Conservation (phyloP, 2,888 invertebrate species). For the Caenorhabditis afra region DNA sequence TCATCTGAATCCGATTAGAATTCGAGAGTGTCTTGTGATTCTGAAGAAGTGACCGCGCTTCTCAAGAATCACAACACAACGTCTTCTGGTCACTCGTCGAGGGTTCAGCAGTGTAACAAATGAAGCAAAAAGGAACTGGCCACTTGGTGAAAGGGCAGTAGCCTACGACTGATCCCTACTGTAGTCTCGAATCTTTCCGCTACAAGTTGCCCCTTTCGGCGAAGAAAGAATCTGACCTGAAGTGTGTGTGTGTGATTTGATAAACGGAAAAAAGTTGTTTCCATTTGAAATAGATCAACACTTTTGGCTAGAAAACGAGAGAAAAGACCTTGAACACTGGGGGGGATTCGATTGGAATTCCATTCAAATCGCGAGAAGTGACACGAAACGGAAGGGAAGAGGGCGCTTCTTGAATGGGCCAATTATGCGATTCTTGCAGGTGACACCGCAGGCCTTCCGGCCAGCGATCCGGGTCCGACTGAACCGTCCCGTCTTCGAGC, state of each 20-base stretch:
- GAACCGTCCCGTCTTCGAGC: slow-evolving; percentile 71
- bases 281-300: slow-evolving; percentile 21
- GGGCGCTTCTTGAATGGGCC: slow-evolving; percentile 13
- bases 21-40: not conserved
- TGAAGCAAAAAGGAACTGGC: not conserved
- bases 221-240: slow-evolving; percentile 21
- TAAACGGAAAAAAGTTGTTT: slow-evolving; percentile 4
- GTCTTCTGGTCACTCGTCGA: not conserved
- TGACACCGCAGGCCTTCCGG: slow-evolving; percentile 36
- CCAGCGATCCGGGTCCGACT: slow-evolving; percentile 73
- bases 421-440: slow-evolving; percentile 38
- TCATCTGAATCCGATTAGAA: slow-evolving; percentile 7
- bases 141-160: too few species aligned
- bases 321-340: slow-evolving; percentile 50
- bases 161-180: not conserved
- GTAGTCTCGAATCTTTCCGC: slow-evolving; percentile 16
- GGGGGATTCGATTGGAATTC: slow-evolving; percentile 23
- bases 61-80: slow-evolving; percentile 3
- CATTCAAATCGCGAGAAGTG: slow-evolving; percentile 39
- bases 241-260: slow-evolving; percentile 33
- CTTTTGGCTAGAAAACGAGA: slow-evolving; percentile 14
- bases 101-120: slow-evolving; percentile 6
- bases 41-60: not conserved
- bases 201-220: slow-evolving; percentile 8
- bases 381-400: slow-evolving; percentile 16